Evolutionary conservation across 2,797 vertebrate genomes (phyloP).

Genomic region (Choloepus didactylus): DNA sequence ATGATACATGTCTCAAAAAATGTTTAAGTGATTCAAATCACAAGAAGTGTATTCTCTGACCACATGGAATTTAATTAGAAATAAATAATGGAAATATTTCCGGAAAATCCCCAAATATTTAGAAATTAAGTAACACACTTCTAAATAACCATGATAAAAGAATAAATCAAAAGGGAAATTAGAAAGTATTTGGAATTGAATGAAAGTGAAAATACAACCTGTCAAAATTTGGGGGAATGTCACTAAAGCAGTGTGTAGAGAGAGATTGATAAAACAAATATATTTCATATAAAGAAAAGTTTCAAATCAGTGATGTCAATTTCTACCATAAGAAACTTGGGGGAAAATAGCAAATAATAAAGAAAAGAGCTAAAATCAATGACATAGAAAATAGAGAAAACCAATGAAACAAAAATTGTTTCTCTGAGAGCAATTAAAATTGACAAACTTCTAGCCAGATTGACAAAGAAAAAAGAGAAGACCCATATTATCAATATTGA

Average conservation of each 20-base stretch:
- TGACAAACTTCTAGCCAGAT: background rate
- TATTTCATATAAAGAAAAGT: background rate
- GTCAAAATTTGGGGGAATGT: background rate
- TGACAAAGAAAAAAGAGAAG: background rate
- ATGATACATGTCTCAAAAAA: background rate
- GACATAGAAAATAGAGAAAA: background rate
- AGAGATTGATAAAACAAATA: background rate
- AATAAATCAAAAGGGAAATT: background rate
- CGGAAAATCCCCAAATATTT: background rate
- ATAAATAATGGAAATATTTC: background rate
- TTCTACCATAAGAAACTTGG: background rate
- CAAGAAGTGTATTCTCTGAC: background rate
- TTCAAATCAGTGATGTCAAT: background rate
- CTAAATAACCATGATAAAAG: background rate
- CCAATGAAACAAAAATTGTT: background rate
- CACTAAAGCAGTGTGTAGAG: background rate
- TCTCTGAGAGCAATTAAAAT: background rate
- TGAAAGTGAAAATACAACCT: background rate
- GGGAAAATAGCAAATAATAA: background rate
- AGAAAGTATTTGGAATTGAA: background rate
- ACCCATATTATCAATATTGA: background rate
- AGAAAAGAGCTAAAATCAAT: background rate
- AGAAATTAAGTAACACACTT: background rate
- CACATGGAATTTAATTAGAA: background rate
- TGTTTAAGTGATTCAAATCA: background rate